phyloP scores from a whole-genome alignment of 2,888 invertebrate genomes.

The Urechis unicinctus region DNA sequence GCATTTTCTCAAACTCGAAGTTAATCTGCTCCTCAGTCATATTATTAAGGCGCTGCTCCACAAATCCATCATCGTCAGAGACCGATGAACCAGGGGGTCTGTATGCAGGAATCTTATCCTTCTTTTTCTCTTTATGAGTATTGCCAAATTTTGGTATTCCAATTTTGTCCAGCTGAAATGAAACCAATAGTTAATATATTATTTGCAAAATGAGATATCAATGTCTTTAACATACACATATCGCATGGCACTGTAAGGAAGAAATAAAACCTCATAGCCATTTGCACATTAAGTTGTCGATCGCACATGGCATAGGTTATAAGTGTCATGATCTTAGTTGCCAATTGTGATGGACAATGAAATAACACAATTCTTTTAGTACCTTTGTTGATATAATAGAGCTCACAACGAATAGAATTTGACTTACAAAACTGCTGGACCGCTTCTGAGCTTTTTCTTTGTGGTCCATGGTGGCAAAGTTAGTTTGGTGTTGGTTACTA shows the following conservation, averaged over 20 bases:
- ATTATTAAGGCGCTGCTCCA: constrained; percentile 42
- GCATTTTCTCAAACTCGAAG: constrained; percentile 71
- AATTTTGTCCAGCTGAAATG: constrained; percentile 31
- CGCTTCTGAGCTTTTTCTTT: not conserved
- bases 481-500: too few species aligned
- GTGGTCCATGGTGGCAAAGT: not conserved
- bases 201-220: not conserved
- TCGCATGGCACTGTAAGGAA: not conserved
- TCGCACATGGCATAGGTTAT: too few species aligned
- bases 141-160: constrained; percentile 18
- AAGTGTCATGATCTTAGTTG: not conserved
- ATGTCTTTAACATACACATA: not conserved
- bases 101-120: constrained; percentile 16
- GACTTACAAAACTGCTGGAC: not conserved
- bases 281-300: too few species aligned
- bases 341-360: not conserved
- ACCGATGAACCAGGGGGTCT: constrained; percentile 11
- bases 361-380: not conserved
- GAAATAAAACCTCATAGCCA: not conserved
- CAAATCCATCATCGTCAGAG: not conserved
- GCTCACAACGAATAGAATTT: not conserved
- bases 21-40: constrained; percentile 67
- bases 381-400: not conserved
- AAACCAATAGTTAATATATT: not conserved
- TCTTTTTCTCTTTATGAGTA: constrained; percentile 28